Percentiles rank a stretch among this genome's conserved stretches.
Evolutionary conservation across 2,888 invertebrate species (phyloP).

Genomic region (Netelia virgata): DNA sequence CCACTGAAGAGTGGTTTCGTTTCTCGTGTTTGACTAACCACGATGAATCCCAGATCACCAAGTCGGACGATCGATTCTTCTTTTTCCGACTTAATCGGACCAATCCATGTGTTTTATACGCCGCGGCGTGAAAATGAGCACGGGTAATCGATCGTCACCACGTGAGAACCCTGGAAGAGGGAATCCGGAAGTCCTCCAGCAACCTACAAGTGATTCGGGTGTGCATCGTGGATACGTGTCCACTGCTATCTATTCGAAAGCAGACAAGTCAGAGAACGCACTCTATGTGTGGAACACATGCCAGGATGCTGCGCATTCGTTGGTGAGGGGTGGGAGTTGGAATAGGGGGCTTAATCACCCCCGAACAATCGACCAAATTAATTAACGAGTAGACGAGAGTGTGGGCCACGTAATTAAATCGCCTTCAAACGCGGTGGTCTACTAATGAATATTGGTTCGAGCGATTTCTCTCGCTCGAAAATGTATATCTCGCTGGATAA

Average conservation of each 20-base stretch:
- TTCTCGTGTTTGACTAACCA: not conserved
- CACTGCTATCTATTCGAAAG: constrained; percentile 24
- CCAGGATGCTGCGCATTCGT: constrained; percentile 1
- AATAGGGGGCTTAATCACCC: constrained; percentile 77
- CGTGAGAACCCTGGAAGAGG: not conserved
- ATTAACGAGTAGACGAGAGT: constrained; percentile 75
- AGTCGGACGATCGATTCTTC: not conserved
- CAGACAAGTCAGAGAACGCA: not conserved
- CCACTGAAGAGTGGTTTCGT: not conserved
- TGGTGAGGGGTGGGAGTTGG: constrained; percentile 35
- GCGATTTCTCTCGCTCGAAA: constrained; percentile 64
- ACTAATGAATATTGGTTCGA: constrained; percentile 80
- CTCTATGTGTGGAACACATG: constrained; percentile 1
- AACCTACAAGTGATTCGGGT: not conserved
- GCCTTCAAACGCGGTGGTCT: constrained; percentile 78
- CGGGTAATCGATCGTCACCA: not conserved
- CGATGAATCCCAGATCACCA: not conserved
- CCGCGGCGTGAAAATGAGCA: not conserved
- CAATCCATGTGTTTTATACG: not conserved
- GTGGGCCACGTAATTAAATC: constrained; percentile 79
- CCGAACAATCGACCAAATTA: constrained; percentile 81
- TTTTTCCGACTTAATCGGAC: not conserved
- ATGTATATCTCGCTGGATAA: constrained; percentile 40
- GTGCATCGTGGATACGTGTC: not conserved
- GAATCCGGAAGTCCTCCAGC: not conserved